Evolutionary conservation across 2,888 invertebrate species (phyloP), one percentile per base, ranked within the genome.

Genomic region (Thereva unica): DNA sequence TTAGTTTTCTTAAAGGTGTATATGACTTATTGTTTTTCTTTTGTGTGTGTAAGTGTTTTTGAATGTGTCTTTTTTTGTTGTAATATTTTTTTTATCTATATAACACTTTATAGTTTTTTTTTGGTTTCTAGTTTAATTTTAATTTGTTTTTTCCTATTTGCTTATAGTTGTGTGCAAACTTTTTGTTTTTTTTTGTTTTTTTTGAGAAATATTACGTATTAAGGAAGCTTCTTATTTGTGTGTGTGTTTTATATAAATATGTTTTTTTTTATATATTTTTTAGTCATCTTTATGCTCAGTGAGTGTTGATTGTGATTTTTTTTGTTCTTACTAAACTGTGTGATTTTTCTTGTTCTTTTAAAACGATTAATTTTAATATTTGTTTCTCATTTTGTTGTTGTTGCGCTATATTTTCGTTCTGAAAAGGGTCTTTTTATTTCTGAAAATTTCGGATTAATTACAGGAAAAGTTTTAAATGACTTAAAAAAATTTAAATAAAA

Each of bases 251-350:
- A 57, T 66, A 52, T 59, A 52, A 42, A 50, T 45, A 41, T 23
- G 23, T 23, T 23, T 23, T 23, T 23, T 23, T 23, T 2, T 23
- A 23, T 23, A 23, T 23, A 2, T 23, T 23, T 23, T 23, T 23
- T 23, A 23, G 23, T 23, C 23, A 23, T 23, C 23, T 23, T 23
- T 23, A 23, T 23, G 23, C 23, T 23, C 23, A 56, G 66, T 47
- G 49, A 66, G 35, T 66, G 66, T 41, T 44, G 66, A 59, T 66
- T 66, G 66, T 56, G 64, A 53, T 9, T 44, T 23, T 34, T 52
- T 23, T 23, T 23, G 23, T 23, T 23, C 23, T 23, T 23, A 23
- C 23, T 23, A 23, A 23, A 23, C 23, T 23, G 23, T 23, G 23
- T 23, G 23, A 23, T 23, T 23, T 23, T 23, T 23, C 23, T 23